Conservation (phyloP, 2,113 vertebrate species). For the Empidonax traillii region DNA sequence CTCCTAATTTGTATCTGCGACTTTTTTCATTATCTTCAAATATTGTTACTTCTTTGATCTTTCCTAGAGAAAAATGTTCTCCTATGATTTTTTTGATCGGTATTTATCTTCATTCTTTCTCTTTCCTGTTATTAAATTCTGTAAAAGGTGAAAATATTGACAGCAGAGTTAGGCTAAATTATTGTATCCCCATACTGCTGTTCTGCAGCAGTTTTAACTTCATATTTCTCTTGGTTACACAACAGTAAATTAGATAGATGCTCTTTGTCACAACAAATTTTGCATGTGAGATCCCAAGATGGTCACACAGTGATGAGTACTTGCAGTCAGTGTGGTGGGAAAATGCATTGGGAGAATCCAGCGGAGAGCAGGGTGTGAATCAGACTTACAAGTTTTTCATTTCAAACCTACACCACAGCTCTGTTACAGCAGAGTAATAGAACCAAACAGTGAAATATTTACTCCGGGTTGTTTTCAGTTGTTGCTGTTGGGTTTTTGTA, state of each 20-base stretch:
- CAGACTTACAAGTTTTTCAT: neutral
- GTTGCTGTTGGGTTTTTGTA: accelerated
- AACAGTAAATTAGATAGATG: neutral
- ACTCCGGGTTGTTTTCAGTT: neutral
- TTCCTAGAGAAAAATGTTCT: neutral
- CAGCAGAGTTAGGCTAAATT: neutral
- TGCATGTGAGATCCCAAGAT: neutral
- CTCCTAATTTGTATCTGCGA: neutral
- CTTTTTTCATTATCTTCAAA: constrained; percentile 18
- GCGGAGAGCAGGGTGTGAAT: neutral
- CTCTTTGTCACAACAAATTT: neutral
- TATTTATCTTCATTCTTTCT: neutral
- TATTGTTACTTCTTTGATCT: neutral
- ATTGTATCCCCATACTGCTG: neutral
- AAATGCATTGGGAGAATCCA: neutral
- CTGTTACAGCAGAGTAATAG: neutral
- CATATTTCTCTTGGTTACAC: neutral
- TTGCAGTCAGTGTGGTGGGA: neutral
- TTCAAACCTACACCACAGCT: neutral
- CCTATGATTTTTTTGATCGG: neutral
- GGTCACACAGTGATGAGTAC: neutral
- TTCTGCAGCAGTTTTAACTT: neutral
- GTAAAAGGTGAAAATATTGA: neutral
- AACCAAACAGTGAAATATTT: neutral
- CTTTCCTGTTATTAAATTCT: neutral